These are phyloP conservation scores for Pandemis heparana DNA, from an alignment of 2,888 invertebrate species.

Conservation along the genomic window DNA sequence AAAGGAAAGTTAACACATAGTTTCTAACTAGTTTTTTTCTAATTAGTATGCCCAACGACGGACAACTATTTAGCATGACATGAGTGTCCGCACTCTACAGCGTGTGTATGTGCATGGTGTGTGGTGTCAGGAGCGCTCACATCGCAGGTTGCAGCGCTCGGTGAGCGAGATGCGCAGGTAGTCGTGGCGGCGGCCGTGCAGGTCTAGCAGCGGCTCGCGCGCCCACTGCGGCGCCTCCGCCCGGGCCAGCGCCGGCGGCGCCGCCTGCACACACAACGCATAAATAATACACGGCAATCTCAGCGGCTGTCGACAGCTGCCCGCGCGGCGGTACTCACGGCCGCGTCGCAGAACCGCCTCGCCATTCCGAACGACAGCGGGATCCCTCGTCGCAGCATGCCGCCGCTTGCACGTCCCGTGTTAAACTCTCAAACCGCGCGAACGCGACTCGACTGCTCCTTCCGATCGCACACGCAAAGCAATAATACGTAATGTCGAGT, in stretches of 20 bases:
- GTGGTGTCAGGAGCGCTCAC: slow-evolving; percentile 85
- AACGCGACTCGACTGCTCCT: slow-evolving; percentile 19
- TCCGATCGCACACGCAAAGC: slow-evolving; percentile 18
- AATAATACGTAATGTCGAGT: background rate
- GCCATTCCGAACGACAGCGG: slow-evolving; percentile 14
- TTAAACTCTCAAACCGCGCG: slow-evolving; percentile 3
- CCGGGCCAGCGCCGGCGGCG: slow-evolving; percentile 36
- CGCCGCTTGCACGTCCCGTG: slow-evolving; percentile 26
- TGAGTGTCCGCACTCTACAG: background rate
- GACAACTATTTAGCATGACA: background rate
- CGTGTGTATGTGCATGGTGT: background rate
- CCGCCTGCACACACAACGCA: slow-evolving; percentile 18
- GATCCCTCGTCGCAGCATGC: slow-evolving; percentile 37
- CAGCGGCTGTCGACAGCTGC: background rate
- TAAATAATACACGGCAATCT: background rate
- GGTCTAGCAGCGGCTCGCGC: slow-evolving; percentile 88
- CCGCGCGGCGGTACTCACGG: slow-evolving; percentile 17
- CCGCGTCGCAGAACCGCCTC: slow-evolving; percentile 45
- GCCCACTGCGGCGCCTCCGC: slow-evolving; percentile 38
- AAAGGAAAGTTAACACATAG: background rate
- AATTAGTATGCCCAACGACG: background rate
- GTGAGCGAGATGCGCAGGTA: slow-evolving; percentile 98
- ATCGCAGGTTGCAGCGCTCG: slow-evolving; percentile 98
- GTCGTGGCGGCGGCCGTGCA: slow-evolving; percentile 94
- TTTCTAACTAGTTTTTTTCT: background rate